Base-by-base conservation (phyloP, 1,140 invertebrate species). In the Belonocnema kinseyi region DNA sequence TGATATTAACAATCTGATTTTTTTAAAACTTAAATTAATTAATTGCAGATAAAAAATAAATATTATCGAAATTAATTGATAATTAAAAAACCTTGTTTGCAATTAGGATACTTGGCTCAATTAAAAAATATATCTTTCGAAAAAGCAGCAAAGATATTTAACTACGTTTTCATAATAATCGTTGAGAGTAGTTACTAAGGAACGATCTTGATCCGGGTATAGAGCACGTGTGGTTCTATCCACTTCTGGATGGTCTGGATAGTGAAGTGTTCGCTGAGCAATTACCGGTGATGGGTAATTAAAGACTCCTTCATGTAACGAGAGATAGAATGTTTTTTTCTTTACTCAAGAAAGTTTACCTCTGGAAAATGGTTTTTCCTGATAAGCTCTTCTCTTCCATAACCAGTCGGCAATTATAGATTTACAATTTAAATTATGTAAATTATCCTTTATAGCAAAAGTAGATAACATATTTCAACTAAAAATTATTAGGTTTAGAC, bases 201-300 rank as follows among this genome's bases (percentile, higher is more conserved):
- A 66, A 33, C 53, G 56, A 75, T 75, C 73, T 78, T 73, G 40
- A 78, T 74, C 73, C 26, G 73, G 72, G 56, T 40, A 61, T 52
- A 58, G 21, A 19, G 8, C 74, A 58, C 66, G 40, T 54, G 77
- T 58, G 66, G 66, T 72, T 78, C 75, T 72, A 75, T 75, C 70
- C 77, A 75, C 76, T 73, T 77, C 53, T 46, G 73, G 50, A 73
- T 26, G 26, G 7, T 21, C 72, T 33, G 72, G 74, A 76, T 76
- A 71, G 61, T 50, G 33, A 26, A 66, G 56, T 51, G 61, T 66
- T 66, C 61, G 21, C 51, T 50, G 56, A 75, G 74, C 50, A 75
- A 76, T 76, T 76, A 76, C 40, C 61, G 40, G 70, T 71, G 61
- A 71, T 76, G 61, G 56, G 61, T 71, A 76, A 76, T 76, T 71